Evolutionary conservation across 2,797 vertebrate species (phyloP).

Genomic region (Cyclopterus lumpus): DNA sequence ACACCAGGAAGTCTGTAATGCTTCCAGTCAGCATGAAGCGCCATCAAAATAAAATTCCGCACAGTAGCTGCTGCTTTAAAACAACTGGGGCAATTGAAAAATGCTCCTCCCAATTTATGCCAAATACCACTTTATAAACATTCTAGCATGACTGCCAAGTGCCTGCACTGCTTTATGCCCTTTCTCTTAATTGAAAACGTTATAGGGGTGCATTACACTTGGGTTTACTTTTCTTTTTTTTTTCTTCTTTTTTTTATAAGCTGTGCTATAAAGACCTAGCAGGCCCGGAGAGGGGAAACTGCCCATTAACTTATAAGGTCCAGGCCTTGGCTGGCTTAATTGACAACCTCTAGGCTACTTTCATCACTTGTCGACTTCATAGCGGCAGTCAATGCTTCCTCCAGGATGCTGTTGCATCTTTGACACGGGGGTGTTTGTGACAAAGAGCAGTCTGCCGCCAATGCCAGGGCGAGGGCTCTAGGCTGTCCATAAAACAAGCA

Average conservation of each 20-base stretch:
- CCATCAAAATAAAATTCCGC: constrained; percentile 78
- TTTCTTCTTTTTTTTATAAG: constrained; percentile 76
- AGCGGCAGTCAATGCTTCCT: constrained; percentile 92
- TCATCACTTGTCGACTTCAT: constrained; percentile 95
- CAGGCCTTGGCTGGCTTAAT: constrained; percentile 89
- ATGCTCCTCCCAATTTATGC: constrained; percentile 74
- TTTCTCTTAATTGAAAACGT: constrained; percentile 82
- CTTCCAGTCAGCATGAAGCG: constrained; percentile 75
- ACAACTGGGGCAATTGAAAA: constrained; percentile 75
- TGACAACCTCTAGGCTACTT: constrained; percentile 94
- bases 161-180: constrained; percentile 78
- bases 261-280: constrained; percentile 85
- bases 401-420: constrained; percentile 89
- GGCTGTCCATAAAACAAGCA: constrained; percentile 83
- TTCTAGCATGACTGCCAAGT: constrained; percentile 76
- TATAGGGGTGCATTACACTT: constrained; percentile 85
- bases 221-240: constrained; percentile 57
- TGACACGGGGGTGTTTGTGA: constrained; percentile 89
- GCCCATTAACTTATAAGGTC: constrained; percentile 91
- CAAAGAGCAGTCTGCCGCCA: constrained; percentile 86
- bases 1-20: constrained; percentile 77
- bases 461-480: constrained; percentile 74
- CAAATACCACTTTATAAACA: constrained; percentile 79
- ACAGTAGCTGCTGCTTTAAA: constrained; percentile 76
- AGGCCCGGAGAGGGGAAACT: constrained; percentile 82